Conservation (phyloP, 2,113 vertebrate genomes). For the Perca flavescens region DNA sequence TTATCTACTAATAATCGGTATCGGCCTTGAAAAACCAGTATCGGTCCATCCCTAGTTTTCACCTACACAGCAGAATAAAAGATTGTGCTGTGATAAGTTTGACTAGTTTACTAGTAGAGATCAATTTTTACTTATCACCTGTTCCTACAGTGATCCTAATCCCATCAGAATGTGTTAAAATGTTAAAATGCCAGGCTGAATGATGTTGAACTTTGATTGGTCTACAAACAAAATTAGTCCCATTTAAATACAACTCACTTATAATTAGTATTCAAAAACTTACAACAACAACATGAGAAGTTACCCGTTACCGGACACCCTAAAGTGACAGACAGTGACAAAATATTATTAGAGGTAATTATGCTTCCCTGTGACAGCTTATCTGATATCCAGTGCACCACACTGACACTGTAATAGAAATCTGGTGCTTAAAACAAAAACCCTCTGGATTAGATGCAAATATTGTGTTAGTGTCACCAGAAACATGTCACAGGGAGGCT, state of each 20-base stretch:
- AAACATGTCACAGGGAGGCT: conserved; percentile 3
- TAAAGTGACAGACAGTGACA: conserved; percentile 1
- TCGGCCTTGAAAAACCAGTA: no score
- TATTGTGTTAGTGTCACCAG: conserved; percentile 5
- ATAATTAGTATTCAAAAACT: neutral
- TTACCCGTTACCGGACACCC: neutral
- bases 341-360: conserved; percentile 23
- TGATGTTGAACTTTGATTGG: neutral
- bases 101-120: neutral
- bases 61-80: no score
- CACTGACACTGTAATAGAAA: conserved; percentile 15
- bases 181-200: neutral
- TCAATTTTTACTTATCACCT: no score
- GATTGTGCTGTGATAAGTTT: no score
- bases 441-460: conserved; percentile 19
- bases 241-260: neutral
- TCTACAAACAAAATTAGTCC: neutral
- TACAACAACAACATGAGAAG: neutral
- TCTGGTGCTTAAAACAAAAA: conserved; percentile 19
- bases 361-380: conserved; percentile 17
- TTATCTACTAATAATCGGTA: no score
- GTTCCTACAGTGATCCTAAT: no score
- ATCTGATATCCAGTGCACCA: conserved; percentile 18
- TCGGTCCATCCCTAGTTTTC: no score
- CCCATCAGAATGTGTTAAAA: neutral